phyloP scores from a whole-genome alignment of 1,140 invertebrate genomes.

The Dreissena rostriformis region DNA sequence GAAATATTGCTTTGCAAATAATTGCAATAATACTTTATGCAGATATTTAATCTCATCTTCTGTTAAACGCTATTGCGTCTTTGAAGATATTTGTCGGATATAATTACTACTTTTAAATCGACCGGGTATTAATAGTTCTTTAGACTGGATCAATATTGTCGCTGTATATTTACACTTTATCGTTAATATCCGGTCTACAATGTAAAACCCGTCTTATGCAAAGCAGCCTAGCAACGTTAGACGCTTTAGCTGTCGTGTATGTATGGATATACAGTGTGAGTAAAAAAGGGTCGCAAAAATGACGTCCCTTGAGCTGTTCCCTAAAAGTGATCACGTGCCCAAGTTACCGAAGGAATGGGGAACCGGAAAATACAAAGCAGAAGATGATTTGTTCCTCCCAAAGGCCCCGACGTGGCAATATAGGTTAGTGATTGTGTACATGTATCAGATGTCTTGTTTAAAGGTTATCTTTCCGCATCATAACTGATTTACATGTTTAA shows the following conservation, averaged over 20 bases:
- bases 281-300: constrained; percentile 30
- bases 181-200: constrained; percentile 16
- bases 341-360: constrained; percentile 50
- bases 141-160: constrained; percentile 43
- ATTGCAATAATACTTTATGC: too few relatives aligned
- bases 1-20: too few relatives aligned
- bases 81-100: too few relatives aligned
- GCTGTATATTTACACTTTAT: neutral
- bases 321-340: constrained; percentile 36
- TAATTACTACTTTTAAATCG: neutral
- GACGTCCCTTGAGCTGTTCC: constrained; percentile 56
- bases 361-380: constrained; percentile 46
- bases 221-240: constrained; percentile 50
- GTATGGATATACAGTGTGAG: constrained; percentile 17
- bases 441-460: constrained; percentile 34
- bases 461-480: neutral
- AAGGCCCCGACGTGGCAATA: constrained; percentile 56
- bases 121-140: neutral
- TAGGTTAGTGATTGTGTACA: constrained; percentile 35
- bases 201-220: constrained; percentile 11
- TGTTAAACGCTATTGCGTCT: too few relatives aligned
- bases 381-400: constrained; percentile 52
- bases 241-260: constrained; percentile 31
- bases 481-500: too few relatives aligned
- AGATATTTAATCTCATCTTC: too few relatives aligned